Evolutionary conservation across 2,113 vertebrate species (phyloP), one percentile per base, ranked within the genome.

Genomic region (Saccopteryx leptura): DNA sequence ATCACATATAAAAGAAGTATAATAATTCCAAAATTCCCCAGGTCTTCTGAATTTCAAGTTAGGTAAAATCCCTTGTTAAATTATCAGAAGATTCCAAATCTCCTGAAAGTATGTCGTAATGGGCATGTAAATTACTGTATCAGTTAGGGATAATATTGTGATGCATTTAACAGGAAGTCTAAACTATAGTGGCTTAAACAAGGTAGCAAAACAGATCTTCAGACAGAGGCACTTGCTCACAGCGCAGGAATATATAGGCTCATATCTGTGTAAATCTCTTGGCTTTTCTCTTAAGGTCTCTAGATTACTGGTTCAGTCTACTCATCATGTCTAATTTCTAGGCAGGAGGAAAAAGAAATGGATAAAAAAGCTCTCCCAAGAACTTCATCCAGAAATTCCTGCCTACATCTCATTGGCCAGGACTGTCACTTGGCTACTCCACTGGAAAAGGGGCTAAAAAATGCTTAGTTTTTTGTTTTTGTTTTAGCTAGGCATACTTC

Each of bases 31-130:
- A 87, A 97, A 84, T 61, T 84, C 78, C 54, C 11, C 56, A 10
- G 23, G 56, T 66, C 48, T 84, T 93, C 65, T 54, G 26, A 52
- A 80, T 60, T 76, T 92, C 2, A 76, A 78, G 69, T 92, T 8
- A 76, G n/a, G 91, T 23, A 86, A 97, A 87, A 88, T 76, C 31
- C 39, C 50, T 94, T 74, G 54, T 76, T 82, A 93, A 86, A 86
- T 79, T 93, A 56, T 89, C 60, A 81, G 31, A 95, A 96, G 60
- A 94, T 88, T 86, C 58, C 89, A 93, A 91, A 87, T 90, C 66
- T 89, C 71, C 85, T 83, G 33, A 93, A 93, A 91, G 52, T 48
- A 89, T 63, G 24, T 79, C 31, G 87, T 66, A 48, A 88, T 15
- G 28, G 23, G 13, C 90, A 96, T 39, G 54, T n/a, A 83, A 92